Percentiles rank a stretch among this genome's conserved stretches.
Conservation (phyloP, 2,888 invertebrate species). For the Melanchra persicariae region DNA sequence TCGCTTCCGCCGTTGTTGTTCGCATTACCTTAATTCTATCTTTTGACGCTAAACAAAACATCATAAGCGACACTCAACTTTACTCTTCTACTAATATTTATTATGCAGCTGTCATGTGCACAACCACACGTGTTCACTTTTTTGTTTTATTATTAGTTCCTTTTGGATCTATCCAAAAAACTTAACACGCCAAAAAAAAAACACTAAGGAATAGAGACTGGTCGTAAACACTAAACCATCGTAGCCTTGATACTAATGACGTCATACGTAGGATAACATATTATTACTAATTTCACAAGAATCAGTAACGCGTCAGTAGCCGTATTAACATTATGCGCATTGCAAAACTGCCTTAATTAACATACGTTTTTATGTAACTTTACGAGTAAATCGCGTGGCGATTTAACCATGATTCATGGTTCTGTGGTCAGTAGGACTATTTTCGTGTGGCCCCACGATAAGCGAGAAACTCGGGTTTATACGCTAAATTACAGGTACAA, state of each 20-base stretch:
- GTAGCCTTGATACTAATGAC: conserved; percentile 59
- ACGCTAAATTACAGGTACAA: conserved; percentile 48
- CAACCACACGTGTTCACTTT: not conserved
- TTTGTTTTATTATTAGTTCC: not conserved
- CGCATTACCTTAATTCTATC: not conserved
- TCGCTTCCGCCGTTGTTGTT: not conserved
- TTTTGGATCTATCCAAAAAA: not conserved
- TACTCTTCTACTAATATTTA: conserved; percentile 12
- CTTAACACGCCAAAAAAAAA: conserved; percentile 18
- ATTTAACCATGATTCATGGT: conserved; percentile 65
- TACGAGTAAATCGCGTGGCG: conserved; percentile 73
- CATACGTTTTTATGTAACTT: conserved; percentile 69
- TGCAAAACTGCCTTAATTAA: conserved; percentile 76
- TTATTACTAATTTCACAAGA: conserved; percentile 71
- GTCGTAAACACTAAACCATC: conserved; percentile 29
- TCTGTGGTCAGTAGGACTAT: conserved; percentile 63
- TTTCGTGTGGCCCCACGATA: conserved; percentile 64
- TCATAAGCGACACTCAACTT: not conserved
- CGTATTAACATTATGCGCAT: conserved; percentile 58
- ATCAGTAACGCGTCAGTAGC: conserved; percentile 69
- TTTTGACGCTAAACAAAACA: not conserved
- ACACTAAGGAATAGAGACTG: not conserved
- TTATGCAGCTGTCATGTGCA: not conserved
- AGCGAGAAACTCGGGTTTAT: conserved; percentile 59
- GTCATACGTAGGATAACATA: conserved; percentile 65